Evolutionary conservation across 2,113 vertebrate genomes (phyloP).

Genomic region (Desmodus rotundus): DNA sequence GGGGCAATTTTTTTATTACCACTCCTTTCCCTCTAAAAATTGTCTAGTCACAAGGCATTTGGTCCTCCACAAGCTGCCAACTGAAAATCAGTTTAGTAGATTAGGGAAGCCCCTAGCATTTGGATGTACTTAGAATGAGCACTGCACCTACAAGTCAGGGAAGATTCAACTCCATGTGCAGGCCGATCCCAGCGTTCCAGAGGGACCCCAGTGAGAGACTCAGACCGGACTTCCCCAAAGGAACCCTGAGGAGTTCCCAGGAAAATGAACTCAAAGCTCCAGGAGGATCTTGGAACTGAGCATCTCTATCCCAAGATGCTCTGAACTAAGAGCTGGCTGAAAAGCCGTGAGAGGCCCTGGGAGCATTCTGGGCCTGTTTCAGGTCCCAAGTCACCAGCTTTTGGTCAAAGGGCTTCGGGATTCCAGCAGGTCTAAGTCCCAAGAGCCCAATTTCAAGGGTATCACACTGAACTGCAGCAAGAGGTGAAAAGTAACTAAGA

Average conservation of each 20-base stretch:
- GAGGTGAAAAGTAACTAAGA: neutral
- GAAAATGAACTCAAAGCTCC: neutral
- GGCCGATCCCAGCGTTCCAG: neutral
- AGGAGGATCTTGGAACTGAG: neutral
- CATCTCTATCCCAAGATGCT: neutral
- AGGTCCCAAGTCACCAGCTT: neutral
- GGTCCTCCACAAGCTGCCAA: neutral
- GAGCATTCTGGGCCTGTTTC: neutral
- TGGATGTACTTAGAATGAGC: neutral
- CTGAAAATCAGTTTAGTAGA: neutral
- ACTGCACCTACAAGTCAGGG: neutral
- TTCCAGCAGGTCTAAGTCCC: neutral
- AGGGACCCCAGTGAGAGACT: neutral
- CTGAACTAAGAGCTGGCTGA: neutral
- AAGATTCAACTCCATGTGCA: neutral
- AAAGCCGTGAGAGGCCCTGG: neutral
- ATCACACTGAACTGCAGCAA: neutral
- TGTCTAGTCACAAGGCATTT: neutral
- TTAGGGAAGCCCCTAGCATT: neutral
- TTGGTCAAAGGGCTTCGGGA: neutral
- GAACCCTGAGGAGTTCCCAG: neutral
- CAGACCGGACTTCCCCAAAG: neutral
- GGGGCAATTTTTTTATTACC: neutral
- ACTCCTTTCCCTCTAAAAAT: neutral
- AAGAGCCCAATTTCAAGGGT: neutral